Conservation (phyloP, 2,888 invertebrate genomes). For the Zelleria hepariella region DNA sequence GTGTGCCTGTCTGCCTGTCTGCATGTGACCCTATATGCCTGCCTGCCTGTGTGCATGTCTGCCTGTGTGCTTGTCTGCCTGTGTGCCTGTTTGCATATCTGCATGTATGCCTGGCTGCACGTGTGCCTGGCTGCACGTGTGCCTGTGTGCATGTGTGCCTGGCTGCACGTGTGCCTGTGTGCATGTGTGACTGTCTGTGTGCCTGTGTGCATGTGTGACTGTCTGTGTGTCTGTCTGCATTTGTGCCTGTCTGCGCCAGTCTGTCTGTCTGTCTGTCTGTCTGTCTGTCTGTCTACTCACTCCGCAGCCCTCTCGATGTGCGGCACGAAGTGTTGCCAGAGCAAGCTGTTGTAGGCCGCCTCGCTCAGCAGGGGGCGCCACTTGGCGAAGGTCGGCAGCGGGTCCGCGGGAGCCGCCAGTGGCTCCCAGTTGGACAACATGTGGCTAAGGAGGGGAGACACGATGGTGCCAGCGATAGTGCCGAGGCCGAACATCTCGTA, state of each 20-base stretch:
- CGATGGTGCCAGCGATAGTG: conserved; percentile 85
- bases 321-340: conserved; percentile 96
- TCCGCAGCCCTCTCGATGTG: conserved; percentile 79
- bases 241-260: no score
- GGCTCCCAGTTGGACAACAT: conserved; percentile 86
- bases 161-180: no score
- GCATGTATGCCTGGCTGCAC: neutral
- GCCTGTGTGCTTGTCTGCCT: neutral
- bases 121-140: neutral
- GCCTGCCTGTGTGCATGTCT: neutral
- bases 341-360: conserved; percentile 83
- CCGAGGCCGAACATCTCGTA: conserved; percentile 89
- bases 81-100: neutral
- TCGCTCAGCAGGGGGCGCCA: conserved; percentile 79
- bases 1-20: neutral
- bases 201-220: no score
- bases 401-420: conserved; percentile 75
- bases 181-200: no score
- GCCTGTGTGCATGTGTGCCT: neutral
- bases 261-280: no score
- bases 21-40: neutral
- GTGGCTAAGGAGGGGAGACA: conserved; percentile 86
- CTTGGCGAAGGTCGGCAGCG: conserved; percentile 75
- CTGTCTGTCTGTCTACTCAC: conserved; percentile 69
- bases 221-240: no score